Percentiles rank a stretch among this genome's conserved stretches.
Conservation (phyloP, 2,113 vertebrate species). For the Pseudorectes ferrugineus region DNA sequence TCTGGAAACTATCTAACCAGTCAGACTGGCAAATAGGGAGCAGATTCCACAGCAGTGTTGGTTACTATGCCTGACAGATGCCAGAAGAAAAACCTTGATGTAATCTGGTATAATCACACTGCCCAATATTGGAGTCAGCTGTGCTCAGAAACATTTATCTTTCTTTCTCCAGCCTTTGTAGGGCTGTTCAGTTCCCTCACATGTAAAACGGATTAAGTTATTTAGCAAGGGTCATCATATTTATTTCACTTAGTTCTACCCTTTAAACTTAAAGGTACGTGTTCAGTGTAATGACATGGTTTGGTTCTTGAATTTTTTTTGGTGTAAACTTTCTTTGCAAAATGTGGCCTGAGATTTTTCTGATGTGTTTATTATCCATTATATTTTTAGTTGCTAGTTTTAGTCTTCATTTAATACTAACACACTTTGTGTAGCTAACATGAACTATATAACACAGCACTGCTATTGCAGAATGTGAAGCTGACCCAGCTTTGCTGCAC, state of each 20-base stretch:
- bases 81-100: constrained; percentile 22
- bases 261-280: background rate
- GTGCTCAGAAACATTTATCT: background rate
- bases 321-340: background rate
- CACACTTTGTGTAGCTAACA: background rate
- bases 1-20: background rate
- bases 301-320: background rate
- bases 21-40: background rate
- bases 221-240: background rate
- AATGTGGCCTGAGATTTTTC: background rate
- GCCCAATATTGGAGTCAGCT: background rate
- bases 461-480: background rate
- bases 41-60: background rate
- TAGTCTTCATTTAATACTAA: background rate
- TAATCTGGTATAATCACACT: constrained; percentile 43
- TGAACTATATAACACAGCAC: background rate
- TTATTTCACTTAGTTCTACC: background rate
- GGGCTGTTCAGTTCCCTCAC: background rate
- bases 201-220: background rate
- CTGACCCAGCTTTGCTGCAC: background rate
- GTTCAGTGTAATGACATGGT: background rate
- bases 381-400: background rate
- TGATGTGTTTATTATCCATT: background rate
- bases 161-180: background rate
- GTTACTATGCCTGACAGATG: constrained; percentile 56